phyloP scores from a whole-genome alignment of 1,140 invertebrate genomes.

The Eueides isabella region DNA sequence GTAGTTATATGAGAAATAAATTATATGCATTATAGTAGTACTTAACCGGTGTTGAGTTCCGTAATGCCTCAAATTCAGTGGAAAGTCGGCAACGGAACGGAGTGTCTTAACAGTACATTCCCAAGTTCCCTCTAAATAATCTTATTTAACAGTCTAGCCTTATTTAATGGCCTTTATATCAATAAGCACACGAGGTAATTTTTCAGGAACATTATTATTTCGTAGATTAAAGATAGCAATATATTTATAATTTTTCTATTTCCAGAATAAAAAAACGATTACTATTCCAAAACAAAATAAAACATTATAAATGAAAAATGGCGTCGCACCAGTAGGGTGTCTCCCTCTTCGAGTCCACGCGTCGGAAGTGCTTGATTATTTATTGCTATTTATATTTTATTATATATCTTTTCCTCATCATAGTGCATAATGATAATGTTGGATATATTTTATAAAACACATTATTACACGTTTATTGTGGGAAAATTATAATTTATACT shows the following conservation, averaged over 20 bases:
- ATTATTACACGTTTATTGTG: background rate
- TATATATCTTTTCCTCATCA: conserved; percentile 24
- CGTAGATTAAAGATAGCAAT: background rate
- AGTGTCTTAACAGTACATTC: too few species aligned
- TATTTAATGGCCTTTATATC: background rate
- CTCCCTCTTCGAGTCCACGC: conserved; percentile 55
- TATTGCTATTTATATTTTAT: conserved; percentile 50
- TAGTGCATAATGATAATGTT: conserved; percentile 3
- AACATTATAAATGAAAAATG: conserved; percentile 67
- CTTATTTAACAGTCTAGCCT: too few species aligned
- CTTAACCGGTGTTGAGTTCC: too few species aligned
- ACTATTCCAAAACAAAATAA: conserved; percentile 49
- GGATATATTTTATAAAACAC: conserved; percentile 20
- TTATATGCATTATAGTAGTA: too few species aligned
- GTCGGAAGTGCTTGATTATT: conserved; percentile 49
- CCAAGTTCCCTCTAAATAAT: too few species aligned
- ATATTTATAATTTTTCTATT: conserved; percentile 14
- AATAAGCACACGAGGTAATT: background rate
- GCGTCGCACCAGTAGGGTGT: conserved; percentile 59
- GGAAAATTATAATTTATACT: background rate
- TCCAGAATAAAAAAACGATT: conserved; percentile 39
- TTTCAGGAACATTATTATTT: background rate
- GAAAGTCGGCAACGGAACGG: too few species aligned
- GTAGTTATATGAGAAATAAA: too few species aligned
- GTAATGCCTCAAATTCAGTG: too few species aligned